Percentiles rank a stretch among this genome's conserved stretches.
These are phyloP conservation scores for Phasianus colchicus DNA, from an alignment of 2,113 vertebrate genomes.

Conservation along the genomic window DNA sequence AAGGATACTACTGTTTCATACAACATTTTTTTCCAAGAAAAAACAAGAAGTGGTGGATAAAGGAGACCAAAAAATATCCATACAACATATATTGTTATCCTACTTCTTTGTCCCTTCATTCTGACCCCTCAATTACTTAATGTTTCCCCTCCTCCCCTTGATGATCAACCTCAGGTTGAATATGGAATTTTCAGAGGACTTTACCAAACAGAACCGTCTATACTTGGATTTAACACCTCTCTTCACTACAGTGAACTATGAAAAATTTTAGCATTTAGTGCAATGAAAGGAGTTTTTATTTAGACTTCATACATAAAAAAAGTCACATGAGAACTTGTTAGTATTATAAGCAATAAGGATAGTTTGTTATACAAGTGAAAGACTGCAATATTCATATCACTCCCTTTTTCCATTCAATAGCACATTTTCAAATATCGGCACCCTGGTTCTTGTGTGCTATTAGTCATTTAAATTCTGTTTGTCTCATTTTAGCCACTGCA, in stretches of 20 bases:
- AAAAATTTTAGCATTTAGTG: background rate
- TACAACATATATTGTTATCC: background rate
- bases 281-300: background rate
- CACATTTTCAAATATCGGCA: background rate
- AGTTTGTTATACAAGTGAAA: background rate
- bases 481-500: background rate
- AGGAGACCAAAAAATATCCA: background rate
- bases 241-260: background rate
- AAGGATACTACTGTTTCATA: background rate
- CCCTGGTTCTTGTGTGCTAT: background rate
- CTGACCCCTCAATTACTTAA: background rate
- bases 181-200: background rate
- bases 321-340: background rate
- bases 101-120: background rate
- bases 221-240: background rate
- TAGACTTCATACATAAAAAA: background rate
- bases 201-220: background rate
- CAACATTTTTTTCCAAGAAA: background rate
- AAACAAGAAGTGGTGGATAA: background rate
- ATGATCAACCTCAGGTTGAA: background rate
- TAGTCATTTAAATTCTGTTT: background rate
- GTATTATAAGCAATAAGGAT: background rate
- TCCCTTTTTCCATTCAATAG: background rate
- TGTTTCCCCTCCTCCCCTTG: background rate
- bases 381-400: background rate